These are phyloP conservation scores for Poecilia picta DNA, from an alignment of 2,797 vertebrate species.

Conservation along the genomic window DNA sequence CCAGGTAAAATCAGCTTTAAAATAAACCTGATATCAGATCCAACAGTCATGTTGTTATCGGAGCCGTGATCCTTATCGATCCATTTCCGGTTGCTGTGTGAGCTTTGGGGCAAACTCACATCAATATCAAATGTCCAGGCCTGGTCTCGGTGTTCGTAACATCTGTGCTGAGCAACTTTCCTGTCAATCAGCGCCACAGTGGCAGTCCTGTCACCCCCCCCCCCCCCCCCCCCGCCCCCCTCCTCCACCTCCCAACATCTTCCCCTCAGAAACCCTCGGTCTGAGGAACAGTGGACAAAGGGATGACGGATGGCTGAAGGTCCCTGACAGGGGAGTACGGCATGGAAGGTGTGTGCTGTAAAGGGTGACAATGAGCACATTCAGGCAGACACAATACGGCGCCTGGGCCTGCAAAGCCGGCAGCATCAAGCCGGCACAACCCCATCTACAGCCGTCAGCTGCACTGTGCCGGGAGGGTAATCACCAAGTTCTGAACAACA, in stretches of 20 bases:
- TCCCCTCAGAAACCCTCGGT: slow-evolving; percentile 67
- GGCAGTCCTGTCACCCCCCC: slow-evolving; percentile 71
- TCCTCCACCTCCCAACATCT: slow-evolving; percentile 37
- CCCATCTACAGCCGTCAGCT: slow-evolving; percentile 45
- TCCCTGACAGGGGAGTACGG: slow-evolving; percentile 81
- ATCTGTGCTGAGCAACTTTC: slow-evolving; percentile 66
- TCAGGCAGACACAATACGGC: slow-evolving; percentile 78
- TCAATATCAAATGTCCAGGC: slow-evolving; percentile 27
- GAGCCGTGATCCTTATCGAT: not conserved
- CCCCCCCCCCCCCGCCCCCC: slow-evolving; percentile 22
- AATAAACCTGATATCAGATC: not conserved
- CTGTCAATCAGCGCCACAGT: slow-evolving; percentile 78
- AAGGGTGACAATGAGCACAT: slow-evolving; percentile 80
- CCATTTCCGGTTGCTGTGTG: not conserved
- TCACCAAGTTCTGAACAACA: slow-evolving; percentile 66
- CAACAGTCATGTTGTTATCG: not conserved
- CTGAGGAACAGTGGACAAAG: slow-evolving; percentile 82
- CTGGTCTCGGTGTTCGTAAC: slow-evolving; percentile 47
- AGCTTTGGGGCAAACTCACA: not conserved
- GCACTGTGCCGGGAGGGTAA: slow-evolving; percentile 63
- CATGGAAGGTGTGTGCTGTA: slow-evolving; percentile 77
- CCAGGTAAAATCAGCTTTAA: not conserved
- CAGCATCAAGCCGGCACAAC: slow-evolving; percentile 65
- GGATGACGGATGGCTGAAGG: slow-evolving; percentile 79
- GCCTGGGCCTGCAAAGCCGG: slow-evolving; percentile 44